Base-by-base conservation (phyloP, 2,797 vertebrate species). In the Chrosomus eos region DNA sequence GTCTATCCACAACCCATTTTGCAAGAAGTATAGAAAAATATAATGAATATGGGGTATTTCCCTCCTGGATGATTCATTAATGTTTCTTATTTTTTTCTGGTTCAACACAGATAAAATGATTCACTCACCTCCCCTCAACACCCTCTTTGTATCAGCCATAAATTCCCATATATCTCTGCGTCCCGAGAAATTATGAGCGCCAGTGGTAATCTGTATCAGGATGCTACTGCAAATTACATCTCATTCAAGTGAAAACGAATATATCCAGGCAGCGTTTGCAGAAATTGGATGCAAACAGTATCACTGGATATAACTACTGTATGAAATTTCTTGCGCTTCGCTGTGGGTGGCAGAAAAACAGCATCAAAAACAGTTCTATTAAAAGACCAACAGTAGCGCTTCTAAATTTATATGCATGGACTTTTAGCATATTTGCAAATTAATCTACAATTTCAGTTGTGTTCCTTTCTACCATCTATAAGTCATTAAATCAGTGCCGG, bases 81-180 rank as follows among this genome's bases (percentile, higher is more conserved):
- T 28, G n/a, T 73, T 70, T 75, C 33, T 64, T 53, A 21, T 66
- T 85, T 81, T 48, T 85, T 86, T 86, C 68, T 77, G 78, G 72
- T 68, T 53, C 82, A 78, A 60, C 43, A 60, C 67, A 82, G 89
- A 91, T 89, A 88, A 88, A 90, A 76, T 45, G 80, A 67, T 89
- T 88, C 76, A 90, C 67, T 31, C n/a, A 55, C 86, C 48, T 53
- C 53, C 26, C 11, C 58, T n/a, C 5, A 8, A 23, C 48, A 64
- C 75, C 62, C 55, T 66, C 40, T 6, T 76, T 45, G 43, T 79
- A 85, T 82, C 70, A 58, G 62, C 31, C 45, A 83, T 36, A 73
- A 73, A 85, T 86, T 71, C 70, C 70, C 33, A 83, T 5, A 83
- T 40, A 38, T 51, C 31, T 40, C 81, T 38, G n/a, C 67, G 40